Evolutionary conservation across 2,113 vertebrate genomes (phyloP).

Genomic region (Neomonachus schauinslandi): DNA sequence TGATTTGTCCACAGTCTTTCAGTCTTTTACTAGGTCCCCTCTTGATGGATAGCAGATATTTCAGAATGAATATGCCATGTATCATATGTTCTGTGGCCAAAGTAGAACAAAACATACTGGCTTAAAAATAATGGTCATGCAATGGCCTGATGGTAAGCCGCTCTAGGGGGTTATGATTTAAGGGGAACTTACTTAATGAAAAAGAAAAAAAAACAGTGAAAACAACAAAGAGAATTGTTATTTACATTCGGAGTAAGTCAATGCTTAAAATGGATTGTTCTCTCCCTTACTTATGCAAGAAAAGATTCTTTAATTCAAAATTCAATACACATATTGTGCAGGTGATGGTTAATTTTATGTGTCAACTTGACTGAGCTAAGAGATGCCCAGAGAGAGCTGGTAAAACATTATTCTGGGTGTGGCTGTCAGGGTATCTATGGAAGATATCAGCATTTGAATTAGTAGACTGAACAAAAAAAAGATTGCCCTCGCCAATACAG

Average conservation of each 20-base stretch:
- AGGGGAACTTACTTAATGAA: not conserved
- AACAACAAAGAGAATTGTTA: slow-evolving; percentile 18
- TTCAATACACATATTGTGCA: not conserved
- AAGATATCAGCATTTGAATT: not conserved
- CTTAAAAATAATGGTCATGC: not conserved
- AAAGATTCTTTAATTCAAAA: slow-evolving; percentile 28
- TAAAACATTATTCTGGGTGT: not conserved
- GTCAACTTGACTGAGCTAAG: not conserved
- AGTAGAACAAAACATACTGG: not conserved
- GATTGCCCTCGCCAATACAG: not conserved
- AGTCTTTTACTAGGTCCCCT: not conserved
- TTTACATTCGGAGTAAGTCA: slow-evolving; percentile 10
- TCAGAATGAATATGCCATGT: not conserved
- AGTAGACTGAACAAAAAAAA: not conserved
- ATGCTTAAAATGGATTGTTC: slow-evolving; percentile 17
- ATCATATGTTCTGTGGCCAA: not conserved
- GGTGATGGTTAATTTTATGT: not conserved
- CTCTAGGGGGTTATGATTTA: not conserved
- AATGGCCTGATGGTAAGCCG: not conserved
- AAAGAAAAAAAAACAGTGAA: not conserved
- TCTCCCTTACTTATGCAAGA: not conserved
- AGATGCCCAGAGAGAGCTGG: not conserved
- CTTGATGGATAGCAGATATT: not conserved
- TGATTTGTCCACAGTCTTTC: not conserved
- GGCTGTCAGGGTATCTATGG: not conserved